Evolutionary conservation across 2,888 invertebrate species (phyloP).

Genomic region (Tachystola acroxantha): DNA sequence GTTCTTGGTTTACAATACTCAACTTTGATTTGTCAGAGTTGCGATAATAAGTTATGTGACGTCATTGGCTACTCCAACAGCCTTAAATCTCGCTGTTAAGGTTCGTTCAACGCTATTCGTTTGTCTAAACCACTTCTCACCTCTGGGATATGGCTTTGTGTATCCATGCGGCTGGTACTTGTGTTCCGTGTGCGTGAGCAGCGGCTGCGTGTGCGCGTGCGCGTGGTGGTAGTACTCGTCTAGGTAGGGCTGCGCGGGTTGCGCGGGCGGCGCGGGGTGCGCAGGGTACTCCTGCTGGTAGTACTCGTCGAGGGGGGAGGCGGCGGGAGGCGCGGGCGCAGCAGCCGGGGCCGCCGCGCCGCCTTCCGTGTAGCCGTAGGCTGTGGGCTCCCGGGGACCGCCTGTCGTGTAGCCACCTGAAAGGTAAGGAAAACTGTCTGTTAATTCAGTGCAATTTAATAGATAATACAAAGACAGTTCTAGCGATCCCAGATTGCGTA

Average conservation of each 20-base stretch:
- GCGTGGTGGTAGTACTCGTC: conserved; percentile 87
- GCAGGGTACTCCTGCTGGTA: conserved; percentile 58
- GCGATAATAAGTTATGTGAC: no score
- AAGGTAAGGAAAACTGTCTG: conserved; percentile 16
- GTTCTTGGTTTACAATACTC: no score
- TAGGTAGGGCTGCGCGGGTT: conserved; percentile 80
- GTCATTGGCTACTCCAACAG: no score
- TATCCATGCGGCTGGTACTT: conserved; percentile 85
- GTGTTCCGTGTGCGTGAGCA: conserved; percentile 75
- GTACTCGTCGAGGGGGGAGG: conserved; percentile 76
- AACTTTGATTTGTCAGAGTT: no score
- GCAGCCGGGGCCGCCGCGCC: conserved; percentile 39
- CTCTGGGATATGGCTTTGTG: conserved; percentile 85
- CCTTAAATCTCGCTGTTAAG: no score
- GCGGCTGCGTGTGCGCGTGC: conserved; percentile 81
- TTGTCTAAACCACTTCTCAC: no score
- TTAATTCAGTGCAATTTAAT: no score
- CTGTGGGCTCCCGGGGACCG: conserved; percentile 71
- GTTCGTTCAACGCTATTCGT: no score
- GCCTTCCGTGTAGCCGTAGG: conserved; percentile 68
- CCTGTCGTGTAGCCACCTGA: conserved; percentile 77
- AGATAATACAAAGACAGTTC: neutral
- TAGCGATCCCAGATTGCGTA: no score
- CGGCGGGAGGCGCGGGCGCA: conserved; percentile 52
- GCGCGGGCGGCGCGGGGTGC: conserved; percentile 67